Evolutionary conservation across 2,797 vertebrate genomes (phyloP), one percentile per base, ranked within the genome.

Genomic region (Rhinogobio ventralis): DNA sequence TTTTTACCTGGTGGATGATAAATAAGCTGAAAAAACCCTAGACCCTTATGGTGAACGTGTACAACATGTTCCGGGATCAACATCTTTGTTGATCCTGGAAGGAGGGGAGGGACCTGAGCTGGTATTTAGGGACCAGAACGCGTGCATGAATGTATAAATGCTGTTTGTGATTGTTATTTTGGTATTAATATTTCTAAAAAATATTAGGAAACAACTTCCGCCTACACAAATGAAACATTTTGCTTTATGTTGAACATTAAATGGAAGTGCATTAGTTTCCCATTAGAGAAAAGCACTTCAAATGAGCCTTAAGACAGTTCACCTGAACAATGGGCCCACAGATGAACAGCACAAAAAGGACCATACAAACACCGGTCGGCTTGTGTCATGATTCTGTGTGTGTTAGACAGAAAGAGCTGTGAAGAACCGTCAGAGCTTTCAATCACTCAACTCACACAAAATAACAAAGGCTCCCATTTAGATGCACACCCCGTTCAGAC

Each of bases 401-500:
- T 82, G 33, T 68, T 25, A 25, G 28, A 81, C 66, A 71, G 80
- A 75, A 75, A 76, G 60, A 76, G 72, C 45, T 42, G 28, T 53
- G 68, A 73, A 64, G 42, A 66, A 39, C n/a, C 7, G 17, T 42
- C 46, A 73, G 76, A 73, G 42, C 55, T 79, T 77, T 86, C 81
- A 83, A 67, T 83, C 85, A 67, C 17, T 71, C 15, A 19, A 45
- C 68, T 57, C 60, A 10, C 85, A 79, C 81, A 57, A 53, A 30
- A 81, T 73, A 83, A 83, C 77, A 87, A 87, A 84, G 71, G 30
- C 51, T 69, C 17, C 2, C 60, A 62, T 87, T 87, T 66, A 81
- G 36, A 25, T n/a, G 67, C 39, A n/a, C 19, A 66, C 60, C 69
- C 45, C 30, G 60, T 64, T 81, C 71, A 77, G 20, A 33, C 30